Conservation (phyloP, 2,797 vertebrate species). For the Clarias platycephalus region DNA sequence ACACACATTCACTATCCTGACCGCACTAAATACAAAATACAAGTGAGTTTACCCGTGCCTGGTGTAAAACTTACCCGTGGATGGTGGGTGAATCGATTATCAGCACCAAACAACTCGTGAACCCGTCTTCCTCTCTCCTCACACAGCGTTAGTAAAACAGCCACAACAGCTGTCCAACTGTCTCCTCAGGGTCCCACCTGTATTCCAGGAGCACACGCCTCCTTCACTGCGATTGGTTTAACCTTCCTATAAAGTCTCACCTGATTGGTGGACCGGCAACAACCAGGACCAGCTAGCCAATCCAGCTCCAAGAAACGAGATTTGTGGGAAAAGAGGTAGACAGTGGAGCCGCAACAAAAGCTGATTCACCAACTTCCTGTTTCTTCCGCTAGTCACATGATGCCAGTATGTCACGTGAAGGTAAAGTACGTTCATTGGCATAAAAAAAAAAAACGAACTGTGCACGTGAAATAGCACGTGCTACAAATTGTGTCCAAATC, state of each 20-base stretch:
- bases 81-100: neutral
- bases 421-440: too few relatives aligned
- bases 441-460: neutral
- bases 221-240: neutral
- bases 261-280: neutral
- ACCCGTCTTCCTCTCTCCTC: too few relatives aligned
- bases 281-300: neutral
- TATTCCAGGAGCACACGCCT: neutral
- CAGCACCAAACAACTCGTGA: neutral
- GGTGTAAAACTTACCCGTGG: conserved; percentile 21
- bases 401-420: neutral
- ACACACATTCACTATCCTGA: neutral
- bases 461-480: neutral
- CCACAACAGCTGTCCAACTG: neutral
- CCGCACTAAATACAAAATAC: neutral
- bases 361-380: conserved; percentile 7
- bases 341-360: neutral
- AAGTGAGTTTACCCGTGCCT: neutral
- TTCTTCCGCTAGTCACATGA: neutral
- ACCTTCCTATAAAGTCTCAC: neutral
- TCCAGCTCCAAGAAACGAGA: neutral
- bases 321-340: neutral
- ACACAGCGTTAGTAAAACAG: neutral
- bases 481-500: neutral
- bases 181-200: neutral